Conservation (phyloP, 2,797 vertebrate genomes). For the Columba guinea region DNA sequence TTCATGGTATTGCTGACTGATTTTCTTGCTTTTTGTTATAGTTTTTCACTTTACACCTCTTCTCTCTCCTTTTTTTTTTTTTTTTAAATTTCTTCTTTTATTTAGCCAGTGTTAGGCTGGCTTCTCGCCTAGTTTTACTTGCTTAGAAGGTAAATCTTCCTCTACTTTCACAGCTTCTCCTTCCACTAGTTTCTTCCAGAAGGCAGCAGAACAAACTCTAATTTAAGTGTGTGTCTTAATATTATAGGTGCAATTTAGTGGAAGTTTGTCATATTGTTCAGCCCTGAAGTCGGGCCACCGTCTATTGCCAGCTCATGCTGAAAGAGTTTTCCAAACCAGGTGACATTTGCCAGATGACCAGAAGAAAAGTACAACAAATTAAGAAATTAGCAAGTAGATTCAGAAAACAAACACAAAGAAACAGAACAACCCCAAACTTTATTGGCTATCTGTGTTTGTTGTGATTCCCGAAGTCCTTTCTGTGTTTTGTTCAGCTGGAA, state of each 20-base stretch:
- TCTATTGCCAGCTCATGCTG: neutral
- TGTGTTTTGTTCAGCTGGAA: neutral
- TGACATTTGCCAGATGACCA: neutral
- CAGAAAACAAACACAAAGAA: neutral
- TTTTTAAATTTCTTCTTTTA: neutral
- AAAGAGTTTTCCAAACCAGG: neutral
- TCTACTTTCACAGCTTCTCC: neutral
- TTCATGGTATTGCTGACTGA: neutral
- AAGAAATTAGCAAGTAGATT: neutral
- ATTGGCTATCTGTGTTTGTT: neutral
- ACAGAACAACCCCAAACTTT: neutral
- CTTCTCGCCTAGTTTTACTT: neutral
- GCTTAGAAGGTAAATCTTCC: neutral
- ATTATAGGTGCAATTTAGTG: neutral
- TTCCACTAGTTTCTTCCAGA: neutral
- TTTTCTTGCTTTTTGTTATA: neutral
- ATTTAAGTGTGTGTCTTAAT: neutral
- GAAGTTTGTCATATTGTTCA: neutral
- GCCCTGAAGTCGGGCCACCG: neutral
- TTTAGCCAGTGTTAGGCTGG: neutral
- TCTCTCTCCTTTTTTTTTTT: neutral
- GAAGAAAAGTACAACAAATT: constrained; percentile 16
- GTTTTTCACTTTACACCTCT: neutral
- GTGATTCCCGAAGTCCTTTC: neutral
- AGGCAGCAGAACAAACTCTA: neutral